These are phyloP conservation scores for Triops cancriformis DNA, from an alignment of 1,140 invertebrate genomes.

Conservation along the genomic window DNA sequence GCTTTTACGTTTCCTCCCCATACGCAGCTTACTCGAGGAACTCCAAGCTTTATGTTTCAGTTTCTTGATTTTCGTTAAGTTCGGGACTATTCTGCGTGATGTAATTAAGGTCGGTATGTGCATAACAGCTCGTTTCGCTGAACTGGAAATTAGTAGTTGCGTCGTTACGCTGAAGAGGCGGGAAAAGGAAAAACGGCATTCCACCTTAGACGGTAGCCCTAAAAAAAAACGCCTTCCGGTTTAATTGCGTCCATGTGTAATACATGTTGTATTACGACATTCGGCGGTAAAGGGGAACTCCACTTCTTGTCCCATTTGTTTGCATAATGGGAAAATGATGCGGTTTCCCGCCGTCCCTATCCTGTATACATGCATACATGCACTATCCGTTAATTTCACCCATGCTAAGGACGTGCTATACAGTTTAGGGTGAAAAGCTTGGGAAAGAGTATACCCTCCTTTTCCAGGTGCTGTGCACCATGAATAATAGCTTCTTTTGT, in stretches of 20 bases:
- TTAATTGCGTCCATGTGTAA: not conserved
- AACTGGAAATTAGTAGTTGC: not conserved
- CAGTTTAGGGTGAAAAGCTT: conserved; percentile 1
- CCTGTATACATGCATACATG: not conserved
- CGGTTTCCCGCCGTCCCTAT: not conserved
- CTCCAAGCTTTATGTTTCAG: not conserved
- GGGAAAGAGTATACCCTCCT: not conserved
- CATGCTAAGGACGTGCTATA: not conserved
- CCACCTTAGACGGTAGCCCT: not conserved
- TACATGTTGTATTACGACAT: not conserved
- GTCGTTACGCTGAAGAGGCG: not conserved
- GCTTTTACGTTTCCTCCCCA: not conserved
- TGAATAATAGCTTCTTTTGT: conserved; percentile 11
- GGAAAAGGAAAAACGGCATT: not conserved
- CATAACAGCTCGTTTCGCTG: not conserved
- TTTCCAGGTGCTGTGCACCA: not conserved
- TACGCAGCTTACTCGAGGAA: not conserved
- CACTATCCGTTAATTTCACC: not conserved
- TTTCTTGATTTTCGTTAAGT: not conserved
- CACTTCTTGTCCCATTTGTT: not conserved
- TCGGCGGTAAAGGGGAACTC: not conserved
- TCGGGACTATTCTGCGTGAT: not conserved
- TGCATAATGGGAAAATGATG: conserved; percentile 14
- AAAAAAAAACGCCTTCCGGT: not conserved
- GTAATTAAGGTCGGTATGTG: not conserved